Evolutionary conservation across 2,113 vertebrate species (phyloP), one percentile per base, ranked within the genome.

Genomic region (Syngnathoides biaculeatus): DNA sequence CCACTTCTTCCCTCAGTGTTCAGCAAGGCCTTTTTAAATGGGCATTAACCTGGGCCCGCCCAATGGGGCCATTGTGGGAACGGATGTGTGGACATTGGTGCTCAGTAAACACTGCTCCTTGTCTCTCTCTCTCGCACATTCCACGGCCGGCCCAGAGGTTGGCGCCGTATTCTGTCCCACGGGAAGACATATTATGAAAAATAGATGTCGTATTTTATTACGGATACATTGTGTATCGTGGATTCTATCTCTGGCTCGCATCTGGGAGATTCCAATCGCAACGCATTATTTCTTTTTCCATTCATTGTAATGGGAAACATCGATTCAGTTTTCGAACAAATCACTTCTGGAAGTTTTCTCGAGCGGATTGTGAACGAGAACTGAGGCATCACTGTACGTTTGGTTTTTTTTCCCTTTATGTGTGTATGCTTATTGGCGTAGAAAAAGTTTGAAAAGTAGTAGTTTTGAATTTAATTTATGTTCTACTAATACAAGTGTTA

Each of bases 31-130:
- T 91, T 52, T 57, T 91, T 84, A 90, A 91, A 89, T 75, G 78
- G 85, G 87, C 88, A 90, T 90, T 88, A 92, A 92, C 90, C 90
- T 90, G 89, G 87, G 87, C 80, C 86, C 87, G 79, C 86, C 88
- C 88, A 92, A 90, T 86, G 87, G 88, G 78, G 80, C 86, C 90
- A 89, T 92, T 92, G 89, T 91, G 86, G 84, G 84, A 87, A 79
- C 83, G 86, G 87, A 91, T 91, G 87, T 92, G 89, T 91, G 89
- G 84, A 90, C 90, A 87, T 84, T 87, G 78, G 84, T 85, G 78
- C 84, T 91, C 84, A 57, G 88, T 87, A 89, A 89, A 90, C 87
- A 90, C 82, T 64, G 79, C 83, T 79, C 79, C 88, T 90, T 74
- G 80, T 83, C 84, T 5, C 84, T 12, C 78, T 84, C 89, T 91